These are phyloP conservation scores for Cheilosia urbana DNA, from an alignment of 2,888 invertebrate species.

Conservation along the genomic window DNA sequence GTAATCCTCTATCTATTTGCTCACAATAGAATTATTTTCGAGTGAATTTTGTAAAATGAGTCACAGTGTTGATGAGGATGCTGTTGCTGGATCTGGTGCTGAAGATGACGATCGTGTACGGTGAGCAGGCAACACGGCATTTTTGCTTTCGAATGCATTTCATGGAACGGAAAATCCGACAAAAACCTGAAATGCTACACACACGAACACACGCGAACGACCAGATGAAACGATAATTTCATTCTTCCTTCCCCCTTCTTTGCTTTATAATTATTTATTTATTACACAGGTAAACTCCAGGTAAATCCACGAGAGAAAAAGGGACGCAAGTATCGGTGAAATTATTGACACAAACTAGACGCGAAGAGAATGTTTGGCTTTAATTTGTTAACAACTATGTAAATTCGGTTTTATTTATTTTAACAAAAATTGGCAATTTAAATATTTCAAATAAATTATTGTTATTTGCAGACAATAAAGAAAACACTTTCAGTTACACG, in stretches of 20 bases:
- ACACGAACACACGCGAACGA: constrained; percentile 60
- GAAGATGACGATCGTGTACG: constrained; percentile 51
- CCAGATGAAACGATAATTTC: constrained; percentile 60
- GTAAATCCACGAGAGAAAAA: constrained; percentile 54
- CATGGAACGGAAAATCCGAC: constrained; percentile 66
- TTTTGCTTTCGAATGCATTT: constrained; percentile 75
- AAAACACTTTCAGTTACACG: constrained; percentile 30
- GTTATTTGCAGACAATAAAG: constrained; percentile 10
- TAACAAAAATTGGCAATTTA: constrained; percentile 3
- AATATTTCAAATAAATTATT: constrained; percentile 14
- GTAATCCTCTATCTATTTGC: constrained; percentile 65
- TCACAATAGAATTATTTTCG: constrained; percentile 64
- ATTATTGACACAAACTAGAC: constrained; percentile 37
- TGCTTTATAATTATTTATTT: constrained; percentile 67
- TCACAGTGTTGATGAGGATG: constrained; percentile 67
- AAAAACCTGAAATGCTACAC: constrained; percentile 74
- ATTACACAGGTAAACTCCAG: constrained; percentile 69
- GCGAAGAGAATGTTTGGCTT: constrained; percentile 32
- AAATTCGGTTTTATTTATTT: constrained; percentile 1
- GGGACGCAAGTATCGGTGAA: constrained; percentile 46
- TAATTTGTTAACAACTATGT: background rate
- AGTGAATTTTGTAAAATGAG: constrained; percentile 67
- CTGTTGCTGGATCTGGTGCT: constrained; percentile 49
- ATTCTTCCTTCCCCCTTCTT: constrained; percentile 60
- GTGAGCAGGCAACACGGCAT: constrained; percentile 68